phyloP scores from a whole-genome alignment of 2,797 vertebrate species.

The Leucoraja ocellata region DNA sequence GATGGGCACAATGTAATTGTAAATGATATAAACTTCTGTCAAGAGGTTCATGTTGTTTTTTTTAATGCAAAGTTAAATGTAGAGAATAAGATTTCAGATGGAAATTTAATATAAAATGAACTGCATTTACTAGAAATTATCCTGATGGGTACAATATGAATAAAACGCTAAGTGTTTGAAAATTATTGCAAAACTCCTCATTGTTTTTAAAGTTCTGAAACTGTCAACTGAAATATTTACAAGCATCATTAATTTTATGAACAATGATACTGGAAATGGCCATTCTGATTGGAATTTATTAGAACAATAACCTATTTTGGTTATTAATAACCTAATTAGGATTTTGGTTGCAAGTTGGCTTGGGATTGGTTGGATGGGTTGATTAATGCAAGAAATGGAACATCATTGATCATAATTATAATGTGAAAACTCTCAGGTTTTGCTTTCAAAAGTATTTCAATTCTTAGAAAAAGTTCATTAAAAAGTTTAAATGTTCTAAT shows the following conservation, averaged over 20 bases:
- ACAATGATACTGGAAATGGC: background rate
- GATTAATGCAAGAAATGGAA: background rate
- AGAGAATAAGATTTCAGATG: background rate
- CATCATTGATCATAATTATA: background rate
- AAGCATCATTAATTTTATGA: background rate
- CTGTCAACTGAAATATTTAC: background rate
- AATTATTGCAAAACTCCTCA: background rate
- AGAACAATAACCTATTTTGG: no score
- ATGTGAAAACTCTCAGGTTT: background rate
- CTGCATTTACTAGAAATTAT: no score
- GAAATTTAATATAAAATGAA: background rate
- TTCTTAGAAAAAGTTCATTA: background rate
- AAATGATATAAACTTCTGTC: background rate
- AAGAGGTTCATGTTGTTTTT: background rate
- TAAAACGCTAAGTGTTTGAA: background rate
- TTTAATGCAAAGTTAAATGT: background rate
- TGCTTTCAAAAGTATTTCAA: background rate
- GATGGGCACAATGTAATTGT: no score
- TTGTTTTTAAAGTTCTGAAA: background rate
- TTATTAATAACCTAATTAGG: no score
- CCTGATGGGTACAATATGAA: background rate
- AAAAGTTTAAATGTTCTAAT: background rate
- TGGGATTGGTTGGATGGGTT: background rate
- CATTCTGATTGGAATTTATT: constrained; percentile 23
- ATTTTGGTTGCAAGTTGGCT: background rate